Conservation (phyloP, 2,888 invertebrate genomes). For the Pterostichus niger region DNA sequence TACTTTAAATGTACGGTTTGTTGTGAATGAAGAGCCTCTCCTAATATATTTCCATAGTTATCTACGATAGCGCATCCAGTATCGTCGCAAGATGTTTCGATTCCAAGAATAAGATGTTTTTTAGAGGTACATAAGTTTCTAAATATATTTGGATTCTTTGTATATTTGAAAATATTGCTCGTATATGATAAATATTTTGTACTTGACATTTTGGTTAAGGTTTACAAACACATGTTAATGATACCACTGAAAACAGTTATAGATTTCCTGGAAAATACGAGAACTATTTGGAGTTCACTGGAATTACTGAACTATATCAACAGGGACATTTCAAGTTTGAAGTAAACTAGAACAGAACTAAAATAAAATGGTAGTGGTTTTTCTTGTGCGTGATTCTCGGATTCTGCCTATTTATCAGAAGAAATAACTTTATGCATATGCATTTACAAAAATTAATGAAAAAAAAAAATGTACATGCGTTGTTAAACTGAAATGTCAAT, state of each 20-base stretch:
- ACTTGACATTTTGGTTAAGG: slow-evolving; percentile 45
- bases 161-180: slow-evolving; percentile 1
- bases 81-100: slow-evolving; percentile 99
- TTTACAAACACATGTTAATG: slow-evolving; percentile 12
- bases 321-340: background rate
- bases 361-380: background rate
- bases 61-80: slow-evolving; percentile 95
- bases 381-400: slow-evolving; percentile 1
- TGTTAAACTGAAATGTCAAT: slow-evolving; percentile 41
- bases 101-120: slow-evolving; percentile 84
- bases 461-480: slow-evolving; percentile 13
- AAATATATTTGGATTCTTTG: background rate
- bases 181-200: slow-evolving; percentile 20
- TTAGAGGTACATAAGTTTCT: slow-evolving; percentile 34
- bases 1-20: slow-evolving; percentile 86
- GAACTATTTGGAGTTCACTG: background rate
- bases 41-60: slow-evolving; percentile 84
- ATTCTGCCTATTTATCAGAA: background rate
- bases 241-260: background rate
- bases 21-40: slow-evolving; percentile 91
- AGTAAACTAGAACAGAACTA: too few species aligned
- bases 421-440: too few species aligned
- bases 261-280: background rate
- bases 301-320: background rate
- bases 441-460: background rate